These are phyloP conservation scores for Notothenia rossii DNA, from an alignment of 2,113 vertebrate genomes.

Conservation along the genomic window DNA sequence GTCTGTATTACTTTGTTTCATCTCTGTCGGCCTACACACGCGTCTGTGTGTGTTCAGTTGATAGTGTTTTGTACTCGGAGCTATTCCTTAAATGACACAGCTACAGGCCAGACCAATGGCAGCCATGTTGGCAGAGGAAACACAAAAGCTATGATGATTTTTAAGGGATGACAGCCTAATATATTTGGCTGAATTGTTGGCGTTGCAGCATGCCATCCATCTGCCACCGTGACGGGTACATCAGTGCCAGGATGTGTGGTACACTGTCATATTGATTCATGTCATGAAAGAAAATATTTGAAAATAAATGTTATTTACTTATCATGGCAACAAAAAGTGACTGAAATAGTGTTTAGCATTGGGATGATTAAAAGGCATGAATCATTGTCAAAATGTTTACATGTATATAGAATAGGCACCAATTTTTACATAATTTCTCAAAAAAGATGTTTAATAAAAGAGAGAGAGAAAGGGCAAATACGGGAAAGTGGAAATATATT, in stretches of 20 bases:
- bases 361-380: not conserved
- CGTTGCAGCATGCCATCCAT: constrained; percentile 46
- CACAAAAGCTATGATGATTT: constrained; percentile 51
- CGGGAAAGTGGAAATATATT: no score
- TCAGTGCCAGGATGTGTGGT: constrained; percentile 21
- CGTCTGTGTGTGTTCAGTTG: constrained; percentile 11
- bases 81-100: constrained; percentile 49
- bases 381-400: not conserved
- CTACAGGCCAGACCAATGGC: constrained; percentile 16
- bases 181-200: constrained; percentile 62
- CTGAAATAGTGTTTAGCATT: constrained; percentile 3
- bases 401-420: no score
- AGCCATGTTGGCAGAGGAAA: constrained; percentile 44
- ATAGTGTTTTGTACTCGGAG: constrained; percentile 24
- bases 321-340: not conserved
- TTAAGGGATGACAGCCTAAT: constrained; percentile 61
- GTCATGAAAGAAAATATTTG: constrained; percentile 9
- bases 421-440: no score
- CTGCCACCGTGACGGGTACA: constrained; percentile 43
- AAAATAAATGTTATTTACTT: not conserved
- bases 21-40: not conserved
- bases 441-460: no score
- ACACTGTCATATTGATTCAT: constrained; percentile 3
- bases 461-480: no score
- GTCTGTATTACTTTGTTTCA: constrained; percentile 45